Conservation (phyloP, 1,140 invertebrate species). For the Planococcus citri region DNA sequence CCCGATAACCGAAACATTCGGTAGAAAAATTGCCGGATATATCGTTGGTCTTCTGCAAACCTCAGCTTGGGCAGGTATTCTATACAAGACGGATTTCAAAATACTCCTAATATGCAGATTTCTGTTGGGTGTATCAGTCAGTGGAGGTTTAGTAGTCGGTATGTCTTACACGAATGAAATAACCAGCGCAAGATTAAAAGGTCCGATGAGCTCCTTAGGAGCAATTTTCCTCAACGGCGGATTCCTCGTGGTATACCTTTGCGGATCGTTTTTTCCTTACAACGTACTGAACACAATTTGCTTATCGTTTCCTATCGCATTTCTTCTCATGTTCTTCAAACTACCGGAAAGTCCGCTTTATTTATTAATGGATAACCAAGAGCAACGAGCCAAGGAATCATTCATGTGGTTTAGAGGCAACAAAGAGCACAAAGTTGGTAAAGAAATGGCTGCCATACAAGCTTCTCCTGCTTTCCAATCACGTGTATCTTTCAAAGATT, state of each 20-base stretch:
- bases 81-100: slow-evolving; percentile 44
- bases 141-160: slow-evolving; percentile 62
- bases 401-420: slow-evolving; percentile 47
- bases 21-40: slow-evolving; percentile 59
- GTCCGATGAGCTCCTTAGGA: slow-evolving; percentile 66
- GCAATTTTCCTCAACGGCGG: slow-evolving; percentile 71
- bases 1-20: slow-evolving; percentile 55
- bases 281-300: slow-evolving; percentile 50
- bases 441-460: slow-evolving; percentile 25
- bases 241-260: slow-evolving; percentile 57
- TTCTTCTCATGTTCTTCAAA: slow-evolving; percentile 49
- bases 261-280: slow-evolving; percentile 54
- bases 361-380: slow-evolving; percentile 41
- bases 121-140: slow-evolving; percentile 57
- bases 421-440: slow-evolving; percentile 35
- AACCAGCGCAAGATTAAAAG: slow-evolving; percentile 62
- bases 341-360: slow-evolving; percentile 77
- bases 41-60: slow-evolving; percentile 55
- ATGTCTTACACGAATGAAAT: slow-evolving; percentile 82
- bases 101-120: slow-evolving; percentile 60
- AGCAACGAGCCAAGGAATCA: slow-evolving; percentile 40
- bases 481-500: neutral
- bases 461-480: slow-evolving; percentile 21
- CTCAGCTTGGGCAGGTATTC: slow-evolving; percentile 59
- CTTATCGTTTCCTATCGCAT: slow-evolving; percentile 48